Conservation (phyloP, 1,140 invertebrate species). For the Brachionus calyciflorus region DNA sequence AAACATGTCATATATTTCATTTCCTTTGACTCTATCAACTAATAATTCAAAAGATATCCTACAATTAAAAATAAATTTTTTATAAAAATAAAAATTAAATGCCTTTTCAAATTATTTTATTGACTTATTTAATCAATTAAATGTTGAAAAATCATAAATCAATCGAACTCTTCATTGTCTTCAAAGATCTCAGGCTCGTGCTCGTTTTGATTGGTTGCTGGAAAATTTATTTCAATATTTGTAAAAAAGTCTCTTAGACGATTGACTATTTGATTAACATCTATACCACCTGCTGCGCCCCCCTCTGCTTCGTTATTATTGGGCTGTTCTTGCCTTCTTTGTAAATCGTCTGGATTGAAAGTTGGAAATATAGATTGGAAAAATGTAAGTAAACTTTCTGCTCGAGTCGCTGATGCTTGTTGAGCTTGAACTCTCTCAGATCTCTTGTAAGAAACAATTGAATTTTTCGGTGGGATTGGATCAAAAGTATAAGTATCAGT, state of each 20-base stretch:
- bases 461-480: constrained; percentile 74
- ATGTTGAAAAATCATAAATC: neutral
- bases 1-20: too few relatives aligned
- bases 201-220: neutral
- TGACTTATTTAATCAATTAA: neutral
- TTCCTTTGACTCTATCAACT: too few relatives aligned
- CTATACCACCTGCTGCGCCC: neutral
- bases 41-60: too few relatives aligned
- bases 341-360: constrained; percentile 56
- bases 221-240: constrained; percentile 30
- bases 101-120: constrained; percentile 1
- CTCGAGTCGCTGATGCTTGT: neutral
- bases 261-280: constrained; percentile 43
- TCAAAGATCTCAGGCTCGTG: neutral
- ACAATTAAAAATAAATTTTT: neutral
- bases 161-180: constrained; percentile 26
- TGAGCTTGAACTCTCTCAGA: constrained; percentile 52
- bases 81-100: neutral
- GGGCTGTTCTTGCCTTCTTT: neutral
- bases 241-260: constrained; percentile 28
- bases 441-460: constrained; percentile 70
- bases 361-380: constrained; percentile 69
- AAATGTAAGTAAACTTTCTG: constrained; percentile 63
- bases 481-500: constrained; percentile 60
- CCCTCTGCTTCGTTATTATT: constrained; percentile 1